Conservation (phyloP, 2,113 vertebrate genomes). For the Xiphophorus couchianus region DNA sequence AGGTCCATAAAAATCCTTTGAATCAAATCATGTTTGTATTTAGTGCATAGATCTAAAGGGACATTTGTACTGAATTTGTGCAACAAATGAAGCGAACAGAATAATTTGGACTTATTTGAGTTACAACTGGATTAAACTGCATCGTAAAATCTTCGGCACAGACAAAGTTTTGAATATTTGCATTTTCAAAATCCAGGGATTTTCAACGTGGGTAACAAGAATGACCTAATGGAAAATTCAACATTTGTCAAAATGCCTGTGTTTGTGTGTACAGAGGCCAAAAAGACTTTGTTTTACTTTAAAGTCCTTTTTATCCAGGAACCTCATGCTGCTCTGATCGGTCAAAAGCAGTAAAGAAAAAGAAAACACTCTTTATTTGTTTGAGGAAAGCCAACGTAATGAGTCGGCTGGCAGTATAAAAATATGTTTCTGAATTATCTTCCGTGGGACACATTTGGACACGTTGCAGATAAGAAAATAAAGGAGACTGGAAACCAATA, state of each 20-base stretch:
- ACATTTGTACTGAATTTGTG: not conserved
- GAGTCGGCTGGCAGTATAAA: not conserved
- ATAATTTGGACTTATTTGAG: not conserved
- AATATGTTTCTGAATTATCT: not conserved
- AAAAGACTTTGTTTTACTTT: not conserved
- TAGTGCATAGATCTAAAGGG: not conserved
- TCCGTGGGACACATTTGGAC: not conserved
- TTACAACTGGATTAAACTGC: not conserved
- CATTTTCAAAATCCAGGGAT: not conserved
- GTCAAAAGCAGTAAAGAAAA: not conserved
- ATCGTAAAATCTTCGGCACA: not conserved
- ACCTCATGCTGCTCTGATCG: conserved; percentile 1
- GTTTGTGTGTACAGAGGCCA: not conserved
- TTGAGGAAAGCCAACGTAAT: not conserved
- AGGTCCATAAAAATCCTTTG: too few relatives aligned
- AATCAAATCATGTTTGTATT: too few relatives aligned
- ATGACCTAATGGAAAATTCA: not conserved
- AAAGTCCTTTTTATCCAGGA: not conserved
- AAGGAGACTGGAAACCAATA: not conserved
- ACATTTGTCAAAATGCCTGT: not conserved
- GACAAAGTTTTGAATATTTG: not conserved
- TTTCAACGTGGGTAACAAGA: not conserved
- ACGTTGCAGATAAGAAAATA: not conserved
- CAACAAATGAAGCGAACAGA: not conserved
- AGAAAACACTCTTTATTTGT: not conserved